Evolutionary conservation across 2,797 vertebrate genomes (phyloP).

Genomic region (Myioborus melanocephalus): DNA sequence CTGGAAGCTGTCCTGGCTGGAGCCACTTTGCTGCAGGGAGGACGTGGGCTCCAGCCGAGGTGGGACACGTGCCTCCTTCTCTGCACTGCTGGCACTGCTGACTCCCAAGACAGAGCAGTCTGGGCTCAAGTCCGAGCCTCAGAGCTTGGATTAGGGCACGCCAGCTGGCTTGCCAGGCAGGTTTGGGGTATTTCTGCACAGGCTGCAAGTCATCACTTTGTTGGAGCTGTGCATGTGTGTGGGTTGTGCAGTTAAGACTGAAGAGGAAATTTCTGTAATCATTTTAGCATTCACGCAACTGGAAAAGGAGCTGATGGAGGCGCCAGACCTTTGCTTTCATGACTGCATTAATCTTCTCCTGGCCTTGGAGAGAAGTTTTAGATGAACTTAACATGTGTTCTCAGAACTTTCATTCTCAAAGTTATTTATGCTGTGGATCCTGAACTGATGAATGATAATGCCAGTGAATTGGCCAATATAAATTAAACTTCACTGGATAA

Average conservation of each 20-base stretch:
- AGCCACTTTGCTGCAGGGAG: neutral
- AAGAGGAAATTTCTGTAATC: neutral
- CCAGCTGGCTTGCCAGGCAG: neutral
- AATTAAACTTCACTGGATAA: neutral
- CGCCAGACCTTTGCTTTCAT: neutral
- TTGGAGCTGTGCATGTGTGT: neutral
- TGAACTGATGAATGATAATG: neutral
- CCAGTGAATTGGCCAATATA: neutral
- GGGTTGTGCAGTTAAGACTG: neutral
- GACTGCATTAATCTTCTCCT: constrained; percentile 1
- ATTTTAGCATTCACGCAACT: neutral
- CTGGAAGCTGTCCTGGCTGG: neutral
- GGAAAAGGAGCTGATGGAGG: constrained; percentile 10
- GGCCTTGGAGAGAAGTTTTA: neutral
- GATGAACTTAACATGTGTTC: constrained; percentile 27
- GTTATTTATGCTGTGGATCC: neutral
- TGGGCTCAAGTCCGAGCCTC: neutral
- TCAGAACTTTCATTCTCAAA: neutral
- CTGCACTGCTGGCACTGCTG: neutral
- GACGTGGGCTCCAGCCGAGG: rapidly evolving
- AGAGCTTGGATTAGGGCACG: neutral
- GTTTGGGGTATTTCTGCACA: neutral
- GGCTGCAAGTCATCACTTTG: neutral
- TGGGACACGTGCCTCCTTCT: neutral
- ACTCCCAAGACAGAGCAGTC: neutral